A percentile compares a stretch with the other conserved stretches of the same genome.
Conservation (phyloP, 2,113 vertebrate genomes). For the Patagioenas fasciata region DNA sequence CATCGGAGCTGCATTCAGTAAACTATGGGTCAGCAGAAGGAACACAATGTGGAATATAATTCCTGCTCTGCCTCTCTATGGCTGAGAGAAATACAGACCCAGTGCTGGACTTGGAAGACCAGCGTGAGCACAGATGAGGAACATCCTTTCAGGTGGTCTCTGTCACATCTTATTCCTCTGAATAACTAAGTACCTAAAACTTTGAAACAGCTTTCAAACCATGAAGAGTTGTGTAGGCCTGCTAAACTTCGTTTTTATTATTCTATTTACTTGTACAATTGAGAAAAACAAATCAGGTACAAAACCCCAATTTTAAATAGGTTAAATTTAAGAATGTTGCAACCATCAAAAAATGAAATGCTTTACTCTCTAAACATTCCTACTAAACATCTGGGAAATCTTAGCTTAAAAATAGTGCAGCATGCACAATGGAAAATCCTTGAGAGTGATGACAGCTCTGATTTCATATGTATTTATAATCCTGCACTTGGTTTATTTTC, state of each 20-base stretch:
- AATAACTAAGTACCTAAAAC: not conserved
- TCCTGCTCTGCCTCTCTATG: not conserved
- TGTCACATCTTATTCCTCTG: not conserved
- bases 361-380: slow-evolving; percentile 35
- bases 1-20: not conserved
- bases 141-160: not conserved
- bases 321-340: slow-evolving; percentile 2
- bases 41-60: not conserved
- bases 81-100: not conserved
- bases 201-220: not conserved
- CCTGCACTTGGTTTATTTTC: slow-evolving; percentile 49
- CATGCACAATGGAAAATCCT: slow-evolving; percentile 64
- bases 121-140: not conserved
- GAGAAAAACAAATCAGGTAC: not conserved
- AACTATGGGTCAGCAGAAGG: not conserved
- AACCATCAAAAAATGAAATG: slow-evolving; percentile 15
- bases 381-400: slow-evolving; percentile 64
- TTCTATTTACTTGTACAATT: not conserved
- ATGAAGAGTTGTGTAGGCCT: not conserved
- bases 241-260: not conserved
- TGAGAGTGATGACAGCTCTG: slow-evolving; percentile 61
- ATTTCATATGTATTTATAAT: slow-evolving; percentile 66
- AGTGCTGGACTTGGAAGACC: not conserved
- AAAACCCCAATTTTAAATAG: not conserved
- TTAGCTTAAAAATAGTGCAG: slow-evolving; percentile 51